Evolutionary conservation across 2,888 invertebrate species (phyloP), one percentile per base, ranked within the genome.

Genomic region (Lamellibrachia columna): DNA sequence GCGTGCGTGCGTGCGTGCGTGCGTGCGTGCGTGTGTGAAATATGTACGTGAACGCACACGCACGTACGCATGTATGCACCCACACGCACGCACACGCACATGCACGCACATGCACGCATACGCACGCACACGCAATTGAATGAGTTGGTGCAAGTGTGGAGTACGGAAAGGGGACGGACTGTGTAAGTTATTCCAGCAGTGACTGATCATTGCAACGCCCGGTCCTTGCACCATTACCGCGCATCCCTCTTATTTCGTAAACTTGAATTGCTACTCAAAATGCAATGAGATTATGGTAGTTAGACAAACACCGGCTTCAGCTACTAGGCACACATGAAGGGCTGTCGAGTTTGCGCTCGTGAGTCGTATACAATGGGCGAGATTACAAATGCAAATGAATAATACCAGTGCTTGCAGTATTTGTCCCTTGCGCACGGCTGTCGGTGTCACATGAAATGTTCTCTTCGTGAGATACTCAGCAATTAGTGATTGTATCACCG

Each of bases 311-410:
- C 75, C n/a, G 22, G 22, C 22, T 75, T 75, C 75, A 22, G n/a
- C 75, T 75, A n/a, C 75, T 15, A 75, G 22, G 22, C 75, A 75
- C 11, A 75, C 75, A 75, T n/a, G n/a, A 75, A 75, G 75, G 75
- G 15, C 75, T 75, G 75, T 3, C 75, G 75, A 75, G 75, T 75
- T 15, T 75, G 15, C 15, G 22, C 75, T 22, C 22, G 22, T 75
- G 75, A 75, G 22, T 75, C n/a, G 75, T 75, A 75, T 75, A 75
- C 75, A 75, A 75, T 75, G n/a, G 75, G n/a, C 75, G 75, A 75
- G 75, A 75, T 75, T 75, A 75, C 75, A 75, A 75, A 75, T 75
- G 75, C 75, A 75, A 75, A 75, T 75, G 75, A 75, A 75, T 22
- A n/a, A 75, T 22, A 15, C 75, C 22, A 75, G 75, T 75, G 22